Evolutionary conservation across 1,140 invertebrate species (phyloP).

Genomic region (Penaeus chinensis): DNA sequence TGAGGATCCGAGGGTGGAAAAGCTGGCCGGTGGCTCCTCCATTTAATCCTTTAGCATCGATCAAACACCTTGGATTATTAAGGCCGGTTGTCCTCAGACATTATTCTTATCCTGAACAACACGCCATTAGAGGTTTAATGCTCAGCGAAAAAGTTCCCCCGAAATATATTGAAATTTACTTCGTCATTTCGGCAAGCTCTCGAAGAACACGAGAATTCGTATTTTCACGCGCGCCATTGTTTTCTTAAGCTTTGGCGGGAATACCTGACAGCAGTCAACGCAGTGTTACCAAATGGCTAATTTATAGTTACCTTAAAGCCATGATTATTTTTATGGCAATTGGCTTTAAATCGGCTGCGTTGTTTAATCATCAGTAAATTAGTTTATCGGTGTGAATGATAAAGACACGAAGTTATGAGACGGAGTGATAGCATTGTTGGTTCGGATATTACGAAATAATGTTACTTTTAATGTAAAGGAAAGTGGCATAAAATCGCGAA

Average conservation of each 20-base stretch:
- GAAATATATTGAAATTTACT: neutral
- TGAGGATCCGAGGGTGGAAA: constrained; percentile 35
- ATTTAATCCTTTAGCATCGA: constrained; percentile 44
- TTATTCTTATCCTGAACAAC: too few species aligned
- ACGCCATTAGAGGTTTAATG: too few species aligned
- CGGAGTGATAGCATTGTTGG: neutral
- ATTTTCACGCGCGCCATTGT: constrained; percentile 34
- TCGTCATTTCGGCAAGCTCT: neutral
- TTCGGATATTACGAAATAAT: neutral
- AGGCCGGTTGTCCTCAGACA: too few species aligned
- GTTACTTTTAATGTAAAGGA: constrained; percentile 17
- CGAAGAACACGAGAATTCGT: constrained; percentile 2
- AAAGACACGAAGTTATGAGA: neutral
- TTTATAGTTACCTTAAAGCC: neutral
- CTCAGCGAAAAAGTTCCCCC: too few species aligned
- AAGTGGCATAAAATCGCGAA: constrained; percentile 1
- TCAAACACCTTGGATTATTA: constrained; percentile 14
- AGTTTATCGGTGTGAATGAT: too few species aligned
- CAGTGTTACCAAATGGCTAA: neutral
- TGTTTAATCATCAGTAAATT: too few species aligned
- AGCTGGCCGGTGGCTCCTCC: constrained; percentile 35
- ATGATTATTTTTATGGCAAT: too few species aligned
- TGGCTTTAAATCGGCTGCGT: neutral
- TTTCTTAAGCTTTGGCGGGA: constrained; percentile 39
- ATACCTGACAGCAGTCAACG: constrained; percentile 5